Evolutionary conservation across 2,113 vertebrate species (phyloP).

Genomic region (Takifugu flavidus): DNA sequence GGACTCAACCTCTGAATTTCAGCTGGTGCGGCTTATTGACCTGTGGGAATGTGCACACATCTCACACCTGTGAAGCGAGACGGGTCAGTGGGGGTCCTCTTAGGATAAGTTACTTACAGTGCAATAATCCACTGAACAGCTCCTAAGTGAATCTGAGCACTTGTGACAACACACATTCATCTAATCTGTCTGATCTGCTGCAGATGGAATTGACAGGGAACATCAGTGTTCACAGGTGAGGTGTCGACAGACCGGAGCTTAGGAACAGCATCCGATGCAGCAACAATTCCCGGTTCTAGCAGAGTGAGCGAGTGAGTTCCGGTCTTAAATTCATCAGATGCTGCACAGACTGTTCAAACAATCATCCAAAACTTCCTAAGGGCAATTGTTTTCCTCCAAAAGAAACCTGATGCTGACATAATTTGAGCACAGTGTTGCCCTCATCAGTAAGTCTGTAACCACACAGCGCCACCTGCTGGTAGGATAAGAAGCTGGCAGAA

Average conservation of each 20-base stretch:
- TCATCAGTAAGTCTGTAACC: no score
- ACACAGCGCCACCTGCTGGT: slow-evolving; percentile 38
- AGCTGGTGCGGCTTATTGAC: not conserved
- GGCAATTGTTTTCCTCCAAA: not conserved
- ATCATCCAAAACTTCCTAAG: not conserved
- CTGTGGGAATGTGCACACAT: slow-evolving; percentile 1
- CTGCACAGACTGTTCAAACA: not conserved
- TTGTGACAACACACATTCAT: slow-evolving; percentile 54
- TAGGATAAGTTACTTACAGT: slow-evolving; percentile 46
- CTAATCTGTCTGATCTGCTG: slow-evolving; percentile 66
- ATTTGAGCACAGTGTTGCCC: not conserved
- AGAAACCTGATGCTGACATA: not conserved
- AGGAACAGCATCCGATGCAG: no score
- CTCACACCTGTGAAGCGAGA: slow-evolving; percentile 15
- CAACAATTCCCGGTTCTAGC: no score
- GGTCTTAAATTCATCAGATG: not conserved
- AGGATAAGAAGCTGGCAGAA: not conserved
- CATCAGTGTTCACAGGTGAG: slow-evolving; percentile 3
- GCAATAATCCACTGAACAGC: slow-evolving; percentile 47
- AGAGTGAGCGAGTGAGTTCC: no score
- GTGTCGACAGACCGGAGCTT: not conserved
- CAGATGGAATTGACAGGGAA: slow-evolving; percentile 6
- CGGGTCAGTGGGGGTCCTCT: slow-evolving; percentile 19
- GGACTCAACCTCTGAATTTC: no score
- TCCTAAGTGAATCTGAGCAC: slow-evolving; percentile 53